A percentile compares a stretch with the other conserved stretches of the same genome.
These are phyloP conservation scores for Elanoides forficatus DNA, from an alignment of 2,113 vertebrate genomes.

Conservation along the genomic window DNA sequence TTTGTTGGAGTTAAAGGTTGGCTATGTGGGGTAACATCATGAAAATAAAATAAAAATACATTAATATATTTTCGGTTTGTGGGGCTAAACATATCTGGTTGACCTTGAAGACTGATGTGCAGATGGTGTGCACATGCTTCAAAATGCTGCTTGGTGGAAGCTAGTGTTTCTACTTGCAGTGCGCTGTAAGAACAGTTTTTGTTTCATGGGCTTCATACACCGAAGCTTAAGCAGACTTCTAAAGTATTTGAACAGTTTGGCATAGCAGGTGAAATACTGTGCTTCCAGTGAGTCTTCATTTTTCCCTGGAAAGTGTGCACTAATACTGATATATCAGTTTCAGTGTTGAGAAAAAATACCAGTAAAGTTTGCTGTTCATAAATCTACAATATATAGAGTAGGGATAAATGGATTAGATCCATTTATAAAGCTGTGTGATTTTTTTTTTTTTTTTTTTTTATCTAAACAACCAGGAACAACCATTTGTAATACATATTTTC, in stretches of 20 bases:
- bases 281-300: conserved; percentile 47
- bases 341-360: conserved; percentile 64
- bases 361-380: conserved; percentile 73
- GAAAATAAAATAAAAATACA: conserved; percentile 63
- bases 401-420: conserved; percentile 73
- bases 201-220: not conserved
- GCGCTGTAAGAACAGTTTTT: not conserved
- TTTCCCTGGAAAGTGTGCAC: conserved; percentile 55
- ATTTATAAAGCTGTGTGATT: conserved; percentile 73
- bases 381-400: conserved; percentile 70
- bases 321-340: conserved; percentile 58
- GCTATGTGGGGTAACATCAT: conserved; percentile 70
- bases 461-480: conserved; percentile 67
- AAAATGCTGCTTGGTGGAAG: conserved; percentile 25
- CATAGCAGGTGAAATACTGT: conserved; percentile 56
- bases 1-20: conserved; percentile 59
- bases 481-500: conserved; percentile 69
- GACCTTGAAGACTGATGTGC: conserved; percentile 52
- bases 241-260: conserved; percentile 31
- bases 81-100: conserved; percentile 63
- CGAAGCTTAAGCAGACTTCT: not conserved
- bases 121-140: conserved; percentile 53
- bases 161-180: conserved; percentile 40
- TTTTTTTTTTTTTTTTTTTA: conserved; percentile 59
- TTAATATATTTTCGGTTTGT: conserved; percentile 70